These are phyloP conservation scores for Porites lobata DNA, from an alignment of 92 coral and sea anemone genomes.

Conservation along the genomic window DNA sequence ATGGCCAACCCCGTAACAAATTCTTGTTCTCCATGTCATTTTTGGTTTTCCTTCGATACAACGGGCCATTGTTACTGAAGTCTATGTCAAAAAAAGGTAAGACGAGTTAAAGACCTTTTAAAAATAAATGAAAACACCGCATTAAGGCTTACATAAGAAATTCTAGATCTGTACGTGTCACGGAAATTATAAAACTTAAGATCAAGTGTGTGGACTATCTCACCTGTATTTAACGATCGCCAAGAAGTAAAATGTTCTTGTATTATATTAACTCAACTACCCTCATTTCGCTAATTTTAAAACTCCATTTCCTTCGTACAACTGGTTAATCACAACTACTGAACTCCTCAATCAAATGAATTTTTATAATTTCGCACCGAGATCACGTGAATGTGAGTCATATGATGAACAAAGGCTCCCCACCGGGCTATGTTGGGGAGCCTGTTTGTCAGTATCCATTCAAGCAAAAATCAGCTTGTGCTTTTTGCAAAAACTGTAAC, in stretches of 20 bases:
- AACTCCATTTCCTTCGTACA: not conserved
- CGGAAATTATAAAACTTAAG: not conserved
- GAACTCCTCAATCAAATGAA: not conserved
- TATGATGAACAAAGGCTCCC: not conserved
- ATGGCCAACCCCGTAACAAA: constrained; percentile 96
- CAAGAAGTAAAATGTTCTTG: not conserved
- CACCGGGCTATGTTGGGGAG: not conserved
- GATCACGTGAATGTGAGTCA: constrained; percentile 36
- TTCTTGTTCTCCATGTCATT: constrained; percentile 60
- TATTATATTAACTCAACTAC: not conserved
- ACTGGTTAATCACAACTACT: not conserved
- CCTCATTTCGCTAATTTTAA: not conserved
- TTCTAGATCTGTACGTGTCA: not conserved
- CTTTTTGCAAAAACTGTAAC: too few relatives aligned
- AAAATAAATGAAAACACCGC: too few relatives aligned
- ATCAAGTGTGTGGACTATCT: too few relatives aligned
- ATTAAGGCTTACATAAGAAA: not conserved
- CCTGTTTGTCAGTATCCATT: too few relatives aligned
- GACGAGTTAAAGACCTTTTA: not conserved
- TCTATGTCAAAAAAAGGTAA: not conserved
- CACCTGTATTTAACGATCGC: not conserved
- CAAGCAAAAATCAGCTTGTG: too few relatives aligned
- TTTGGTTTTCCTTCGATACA: constrained; percentile 2
- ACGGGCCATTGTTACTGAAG: not conserved
- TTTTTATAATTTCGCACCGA: not conserved